Evolutionary conservation across 2,113 vertebrate genomes (phyloP), one percentile per base, ranked within the genome.

Genomic region (Emydura subglobosa): DNA sequence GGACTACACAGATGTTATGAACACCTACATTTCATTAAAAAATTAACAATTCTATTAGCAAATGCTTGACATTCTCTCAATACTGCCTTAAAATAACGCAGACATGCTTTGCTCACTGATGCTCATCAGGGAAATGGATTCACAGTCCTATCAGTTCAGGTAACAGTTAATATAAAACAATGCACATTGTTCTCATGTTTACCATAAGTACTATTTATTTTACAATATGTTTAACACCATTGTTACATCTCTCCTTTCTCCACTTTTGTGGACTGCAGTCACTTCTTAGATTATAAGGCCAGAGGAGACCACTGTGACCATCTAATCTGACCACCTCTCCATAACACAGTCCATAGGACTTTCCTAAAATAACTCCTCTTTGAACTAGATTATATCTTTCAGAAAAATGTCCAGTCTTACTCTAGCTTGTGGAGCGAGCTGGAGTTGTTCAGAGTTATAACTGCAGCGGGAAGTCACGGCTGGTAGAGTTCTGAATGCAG

Each of bases 21-120:
- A 96, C 93, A 93, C 87, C 96, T 96, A 96, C 84, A 44, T 91
- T 88, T 79, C 82, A 3, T 90, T 96, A 96, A 92, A 92, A 90
- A 97, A 94, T 96, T 94, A 97, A 96, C 88, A 96, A 83, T 85
- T 96, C 84, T 96, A 94, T 97, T 94, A 94, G 97, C 94, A 96
- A 97, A 96, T 87, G 94, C 91, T 97, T 68, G 42, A 54, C 0
- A 51, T 0, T 0, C 78, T 94, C 87, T 95, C 86, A 89, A 91
- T 90, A 92, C 82, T 96, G 80, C 82, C 89, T 88, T 84, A 89
- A 88, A 80, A 85, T 78, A 51, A 74, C 5, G 44, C n/a, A 93
- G 87, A 94, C n/a, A 82, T 89, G 93, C 86, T 82, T 88, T 93
- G 78, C 94, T 95, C 59, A 21, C 74, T 81, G 96, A 95, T 53